Percentiles rank a stretch among this genome's conserved stretches.
Conservation (phyloP, 2,113 vertebrate genomes). For the Nansenia antarctica region DNA sequence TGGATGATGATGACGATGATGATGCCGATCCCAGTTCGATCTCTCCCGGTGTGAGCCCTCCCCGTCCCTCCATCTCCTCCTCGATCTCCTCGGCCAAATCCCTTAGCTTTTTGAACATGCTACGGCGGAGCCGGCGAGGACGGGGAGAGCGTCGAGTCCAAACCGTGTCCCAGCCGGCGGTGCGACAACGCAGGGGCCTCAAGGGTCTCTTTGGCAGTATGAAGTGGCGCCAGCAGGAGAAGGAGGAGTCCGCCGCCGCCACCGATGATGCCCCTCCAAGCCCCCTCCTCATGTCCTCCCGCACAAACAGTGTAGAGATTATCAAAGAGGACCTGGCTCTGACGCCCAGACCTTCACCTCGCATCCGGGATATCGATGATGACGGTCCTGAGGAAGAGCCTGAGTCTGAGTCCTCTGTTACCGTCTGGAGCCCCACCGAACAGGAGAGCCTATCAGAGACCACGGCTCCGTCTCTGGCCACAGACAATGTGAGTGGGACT, state of each 20-base stretch:
- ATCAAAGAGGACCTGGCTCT: conserved; percentile 80
- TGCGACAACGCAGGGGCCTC: conserved; percentile 84
- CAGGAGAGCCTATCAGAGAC: conserved; percentile 56
- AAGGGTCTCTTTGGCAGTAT: conserved; percentile 85
- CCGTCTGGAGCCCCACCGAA: conserved; percentile 30
- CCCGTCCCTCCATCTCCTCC: conserved; percentile 80
- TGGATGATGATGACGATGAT: conserved; percentile 62
- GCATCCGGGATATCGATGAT: conserved; percentile 57
- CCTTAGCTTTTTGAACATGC: conserved; percentile 86
- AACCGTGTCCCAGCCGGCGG: conserved; percentile 76
- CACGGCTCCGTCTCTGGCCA: conserved; percentile 67
- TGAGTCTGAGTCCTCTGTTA: conserved; percentile 43
- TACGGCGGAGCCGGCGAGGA: conserved; percentile 78
- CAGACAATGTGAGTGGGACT: conserved; percentile 48
- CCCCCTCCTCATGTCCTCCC: conserved; percentile 79
- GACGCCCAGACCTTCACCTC: conserved; percentile 59
- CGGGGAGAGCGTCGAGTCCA: conserved; percentile 71
- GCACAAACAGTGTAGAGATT: conserved; percentile 89
- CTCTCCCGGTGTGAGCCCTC: too few relatives aligned
- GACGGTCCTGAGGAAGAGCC: conserved; percentile 42
- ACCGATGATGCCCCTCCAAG: conserved; percentile 76
- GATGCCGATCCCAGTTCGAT: conserved; percentile 68
- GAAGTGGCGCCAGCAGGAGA: conserved; percentile 81
- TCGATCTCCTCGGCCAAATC: conserved; percentile 80
- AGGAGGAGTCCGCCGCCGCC: too few relatives aligned